Conservation (phyloP, 2,797 vertebrate genomes). For the Poecilia wingei region DNA sequence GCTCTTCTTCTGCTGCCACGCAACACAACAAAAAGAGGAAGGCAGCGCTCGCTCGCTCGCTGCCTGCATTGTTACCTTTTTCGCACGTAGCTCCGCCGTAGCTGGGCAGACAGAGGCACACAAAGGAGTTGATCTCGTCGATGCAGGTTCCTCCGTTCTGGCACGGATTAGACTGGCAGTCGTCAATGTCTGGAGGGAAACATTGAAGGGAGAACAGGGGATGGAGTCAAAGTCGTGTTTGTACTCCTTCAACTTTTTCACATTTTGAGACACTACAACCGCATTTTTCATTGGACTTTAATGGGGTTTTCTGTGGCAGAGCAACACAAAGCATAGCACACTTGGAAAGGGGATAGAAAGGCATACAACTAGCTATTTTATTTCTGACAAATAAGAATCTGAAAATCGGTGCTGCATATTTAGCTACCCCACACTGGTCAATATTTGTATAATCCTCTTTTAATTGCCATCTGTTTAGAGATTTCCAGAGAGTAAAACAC, state of each 20-base stretch:
- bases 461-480: background rate
- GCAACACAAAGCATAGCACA: background rate
- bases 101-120: constrained; percentile 96
- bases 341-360: background rate
- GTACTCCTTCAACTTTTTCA: background rate
- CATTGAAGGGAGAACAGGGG: background rate
- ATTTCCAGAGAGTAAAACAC: background rate
- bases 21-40: constrained; percentile 1
- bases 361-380: background rate
- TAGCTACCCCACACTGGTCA: background rate
- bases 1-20: background rate
- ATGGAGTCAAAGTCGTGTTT: constrained; percentile 11
- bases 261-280: background rate
- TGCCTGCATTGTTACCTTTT: constrained; percentile 83
- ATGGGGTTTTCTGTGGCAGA: background rate
- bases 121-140: constrained; percentile 91
- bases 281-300: background rate
- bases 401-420: background rate
- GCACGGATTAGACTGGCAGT: constrained; percentile 94
- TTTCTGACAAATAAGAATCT: background rate
- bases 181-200: constrained; percentile 88
- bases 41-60: background rate
- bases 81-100: constrained; percentile 92
- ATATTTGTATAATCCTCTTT: background rate
- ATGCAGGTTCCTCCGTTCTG: constrained; percentile 97